Evolutionary conservation across 2,113 vertebrate species (phyloP), one percentile per base, ranked within the genome.

Genomic region (Neodontobutis hainanensis): DNA sequence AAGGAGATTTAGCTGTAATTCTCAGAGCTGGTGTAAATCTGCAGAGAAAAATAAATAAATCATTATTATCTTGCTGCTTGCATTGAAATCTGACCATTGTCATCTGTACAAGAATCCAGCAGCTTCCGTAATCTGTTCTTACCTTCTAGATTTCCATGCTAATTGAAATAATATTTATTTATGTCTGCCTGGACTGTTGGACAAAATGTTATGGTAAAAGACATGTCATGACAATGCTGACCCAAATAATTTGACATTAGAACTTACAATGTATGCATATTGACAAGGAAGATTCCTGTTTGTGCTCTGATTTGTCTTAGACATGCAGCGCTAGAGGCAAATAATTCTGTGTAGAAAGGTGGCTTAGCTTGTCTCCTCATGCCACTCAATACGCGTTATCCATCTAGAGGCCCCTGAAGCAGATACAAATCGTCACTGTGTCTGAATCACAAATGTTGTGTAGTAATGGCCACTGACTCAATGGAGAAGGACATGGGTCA

Each of bases 311-410:
- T 35, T 47, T 42, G 43, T 38, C 14, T 27, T 63, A 60, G 53
- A 70, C 47, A 80, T 58, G 65, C 65, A 70, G 75, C 61, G 64
- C 45, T 51, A 86, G 77, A 67, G 76, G 59, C 62, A 87, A 78
- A 88, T 84, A 63, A 78, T 67, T 71, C 49, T 59, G 69, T 56
- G 70, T 73, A 63, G 81, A 81, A 85, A 72, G 47, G 32, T 67
- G 86, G 76, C 74, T 85, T 83, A 69, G 49, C 66, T 68, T 76
- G 51, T 88, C 71, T 61, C 57, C 79, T 84, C 60, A 75, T 71
- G 80, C 40, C 65, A 71, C 78, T 84, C 74, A 89, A 91, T 88
- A 87, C 86, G 81, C 77, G 87, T 85, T 85, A 88, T 89, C 83
- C 88, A 89, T 87, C 70, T 70, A 38, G 76, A n/a, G 66, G 63